These are phyloP conservation scores for Entosphenus tridentatus DNA, from an alignment of 2,113 vertebrate genomes.

Conservation along the genomic window DNA sequence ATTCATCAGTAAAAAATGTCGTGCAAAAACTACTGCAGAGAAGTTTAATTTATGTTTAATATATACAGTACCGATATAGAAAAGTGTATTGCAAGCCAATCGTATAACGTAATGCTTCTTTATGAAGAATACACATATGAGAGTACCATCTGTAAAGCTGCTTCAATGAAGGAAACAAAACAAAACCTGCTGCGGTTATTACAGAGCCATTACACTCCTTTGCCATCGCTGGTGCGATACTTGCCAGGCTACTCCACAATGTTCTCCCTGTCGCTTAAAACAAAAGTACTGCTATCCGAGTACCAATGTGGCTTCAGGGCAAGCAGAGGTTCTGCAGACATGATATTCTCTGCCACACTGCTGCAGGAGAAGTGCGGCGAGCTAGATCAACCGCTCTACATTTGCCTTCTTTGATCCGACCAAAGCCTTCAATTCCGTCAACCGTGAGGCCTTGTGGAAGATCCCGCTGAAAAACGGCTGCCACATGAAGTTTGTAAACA, in stretches of 20 bases:
- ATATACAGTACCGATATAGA: no score
- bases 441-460: background rate
- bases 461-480: background rate
- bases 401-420: background rate
- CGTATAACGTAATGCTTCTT: no score
- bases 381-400: background rate
- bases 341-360: background rate
- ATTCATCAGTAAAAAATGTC: no score
- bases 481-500: background rate
- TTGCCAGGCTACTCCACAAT: background rate
- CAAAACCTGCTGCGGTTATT: background rate
- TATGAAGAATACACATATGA: no score
- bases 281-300: background rate
- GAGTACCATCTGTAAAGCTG: no score
- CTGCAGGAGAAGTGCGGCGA: background rate
- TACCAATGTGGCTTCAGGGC: background rate
- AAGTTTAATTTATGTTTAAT: no score
- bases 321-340: background rate
- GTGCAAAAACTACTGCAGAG: no score
- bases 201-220: background rate
- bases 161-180: no score
- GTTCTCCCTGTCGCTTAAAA: background rate
- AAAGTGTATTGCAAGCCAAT: no score
- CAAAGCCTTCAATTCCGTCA: conserved; percentile 4
- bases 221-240: background rate